phyloP scores from a whole-genome alignment of 1,140 invertebrate species.

The Monochamus saltuarius region DNA sequence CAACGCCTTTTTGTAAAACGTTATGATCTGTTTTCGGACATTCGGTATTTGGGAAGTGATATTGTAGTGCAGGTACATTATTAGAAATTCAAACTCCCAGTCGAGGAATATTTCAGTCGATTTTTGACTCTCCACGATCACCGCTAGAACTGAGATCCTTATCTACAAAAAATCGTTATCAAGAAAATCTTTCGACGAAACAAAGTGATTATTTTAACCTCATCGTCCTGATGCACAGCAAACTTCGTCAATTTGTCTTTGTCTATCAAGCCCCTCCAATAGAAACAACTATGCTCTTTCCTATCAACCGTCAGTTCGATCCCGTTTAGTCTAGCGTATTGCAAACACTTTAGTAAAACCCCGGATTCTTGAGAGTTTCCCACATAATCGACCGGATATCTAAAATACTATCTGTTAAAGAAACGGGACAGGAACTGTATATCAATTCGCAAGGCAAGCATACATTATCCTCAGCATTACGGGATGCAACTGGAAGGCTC shows the following conservation, averaged over 20 bases:
- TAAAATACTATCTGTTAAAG: slow-evolving; percentile 16
- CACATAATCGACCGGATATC: slow-evolving; percentile 29
- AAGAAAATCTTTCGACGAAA: slow-evolving; percentile 27
- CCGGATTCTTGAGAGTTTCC: slow-evolving; percentile 36
- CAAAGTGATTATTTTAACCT: slow-evolving; percentile 28
- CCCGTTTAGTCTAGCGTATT: slow-evolving; percentile 50
- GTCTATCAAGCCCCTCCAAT: slow-evolving; percentile 45
- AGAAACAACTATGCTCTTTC: slow-evolving; percentile 49
- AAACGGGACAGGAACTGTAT: not conserved
- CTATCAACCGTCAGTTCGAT: slow-evolving; percentile 44
- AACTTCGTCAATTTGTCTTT: slow-evolving; percentile 50
- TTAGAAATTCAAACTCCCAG: slow-evolving; percentile 67
- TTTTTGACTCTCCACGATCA: slow-evolving; percentile 75
- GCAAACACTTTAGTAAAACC: slow-evolving; percentile 40
- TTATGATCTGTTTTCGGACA: slow-evolving; percentile 61
- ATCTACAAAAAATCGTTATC: slow-evolving; percentile 40
- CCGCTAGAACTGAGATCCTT: slow-evolving; percentile 60
- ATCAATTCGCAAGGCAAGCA: slow-evolving; percentile 1
- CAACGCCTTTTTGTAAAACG: slow-evolving; percentile 65
- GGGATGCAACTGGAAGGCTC: slow-evolving; percentile 36
- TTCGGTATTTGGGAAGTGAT: slow-evolving; percentile 68
- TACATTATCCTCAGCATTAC: slow-evolving; percentile 36
- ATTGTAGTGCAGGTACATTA: slow-evolving; percentile 70
- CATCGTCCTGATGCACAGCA: slow-evolving; percentile 41
- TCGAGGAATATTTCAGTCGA: slow-evolving; percentile 65